Percentiles rank a stretch among this genome's conserved stretches.
phyloP scores from a whole-genome alignment of 2,797 vertebrate species.

The Diplodus puntazzo region DNA sequence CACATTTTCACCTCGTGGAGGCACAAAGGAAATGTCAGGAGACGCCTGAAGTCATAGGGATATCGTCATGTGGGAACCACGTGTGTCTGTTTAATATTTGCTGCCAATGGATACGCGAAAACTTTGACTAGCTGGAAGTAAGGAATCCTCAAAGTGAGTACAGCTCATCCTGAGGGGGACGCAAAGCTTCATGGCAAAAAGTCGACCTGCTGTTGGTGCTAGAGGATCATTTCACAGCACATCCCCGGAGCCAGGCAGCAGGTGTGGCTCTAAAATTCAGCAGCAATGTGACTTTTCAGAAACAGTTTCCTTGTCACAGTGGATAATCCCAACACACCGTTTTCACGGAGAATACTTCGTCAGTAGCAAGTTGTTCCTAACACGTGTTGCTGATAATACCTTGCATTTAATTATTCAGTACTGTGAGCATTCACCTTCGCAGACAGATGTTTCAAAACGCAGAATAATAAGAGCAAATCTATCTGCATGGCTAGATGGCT shows the following conservation, averaged over 20 bases:
- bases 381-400: neutral
- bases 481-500: neutral
- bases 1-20: neutral
- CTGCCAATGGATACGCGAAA: no score
- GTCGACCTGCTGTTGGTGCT: no score
- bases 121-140: neutral
- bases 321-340: neutral
- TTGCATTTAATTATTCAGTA: neutral
- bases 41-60: no score
- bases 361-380: neutral
- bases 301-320: neutral
- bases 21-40: no score
- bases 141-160: neutral
- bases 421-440: neutral
- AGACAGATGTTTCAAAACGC: neutral
- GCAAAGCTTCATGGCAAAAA: neutral
- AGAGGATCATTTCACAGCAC: neutral
- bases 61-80: no score
- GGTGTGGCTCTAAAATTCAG: neutral
- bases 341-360: neutral
- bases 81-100: no score
- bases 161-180: neutral
- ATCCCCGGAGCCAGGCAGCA: neutral
- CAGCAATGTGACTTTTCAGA: slow-evolving; percentile 6
- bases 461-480: no score